phyloP scores from a whole-genome alignment of 1,140 invertebrate genomes.

The Rhyacophila brunnea region DNA sequence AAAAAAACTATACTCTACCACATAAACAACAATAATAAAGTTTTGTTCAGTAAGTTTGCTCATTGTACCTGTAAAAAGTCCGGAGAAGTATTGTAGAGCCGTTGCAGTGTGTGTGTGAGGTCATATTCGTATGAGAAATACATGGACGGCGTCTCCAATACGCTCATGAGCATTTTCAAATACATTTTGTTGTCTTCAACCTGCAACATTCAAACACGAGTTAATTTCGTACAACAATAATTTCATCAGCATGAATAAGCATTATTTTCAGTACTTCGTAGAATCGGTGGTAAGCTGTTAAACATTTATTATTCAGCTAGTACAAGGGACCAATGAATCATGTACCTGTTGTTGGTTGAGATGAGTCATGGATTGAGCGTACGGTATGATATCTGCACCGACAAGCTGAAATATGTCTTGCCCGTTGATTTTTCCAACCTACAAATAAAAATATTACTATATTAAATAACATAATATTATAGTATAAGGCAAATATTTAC shows the following conservation, averaged over 20 bases:
- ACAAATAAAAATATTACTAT: conserved; percentile 29
- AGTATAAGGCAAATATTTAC: too few species aligned
- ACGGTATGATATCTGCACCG: conserved; percentile 84
- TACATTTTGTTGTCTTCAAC: conserved; percentile 76
- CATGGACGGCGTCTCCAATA: conserved; percentile 77
- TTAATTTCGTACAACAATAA: not conserved
- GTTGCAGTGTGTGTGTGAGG: conserved; percentile 88
- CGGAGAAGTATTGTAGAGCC: conserved; percentile 82
- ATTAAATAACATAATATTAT: conserved; percentile 6
- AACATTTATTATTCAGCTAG: too few species aligned
- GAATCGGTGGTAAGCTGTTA: too few species aligned
- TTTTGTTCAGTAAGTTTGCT: too few species aligned
- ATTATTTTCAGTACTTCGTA: too few species aligned
- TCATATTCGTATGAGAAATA: conserved; percentile 95
- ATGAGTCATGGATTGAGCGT: conserved; percentile 79
- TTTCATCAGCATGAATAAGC: too few species aligned
- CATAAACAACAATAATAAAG: too few species aligned
- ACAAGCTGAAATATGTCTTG: conserved; percentile 84
- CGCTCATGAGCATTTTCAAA: conserved; percentile 75
- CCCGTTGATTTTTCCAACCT: conserved; percentile 81
- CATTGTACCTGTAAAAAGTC: conserved; percentile 80
- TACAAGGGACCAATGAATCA: not conserved
- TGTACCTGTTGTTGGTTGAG: conserved; percentile 69
- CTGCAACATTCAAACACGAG: conserved; percentile 42
- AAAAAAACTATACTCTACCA: too few species aligned